These are phyloP conservation scores for Tetramorium bicarinatum DNA, from an alignment of 2,888 invertebrate species.

Conservation along the genomic window DNA sequence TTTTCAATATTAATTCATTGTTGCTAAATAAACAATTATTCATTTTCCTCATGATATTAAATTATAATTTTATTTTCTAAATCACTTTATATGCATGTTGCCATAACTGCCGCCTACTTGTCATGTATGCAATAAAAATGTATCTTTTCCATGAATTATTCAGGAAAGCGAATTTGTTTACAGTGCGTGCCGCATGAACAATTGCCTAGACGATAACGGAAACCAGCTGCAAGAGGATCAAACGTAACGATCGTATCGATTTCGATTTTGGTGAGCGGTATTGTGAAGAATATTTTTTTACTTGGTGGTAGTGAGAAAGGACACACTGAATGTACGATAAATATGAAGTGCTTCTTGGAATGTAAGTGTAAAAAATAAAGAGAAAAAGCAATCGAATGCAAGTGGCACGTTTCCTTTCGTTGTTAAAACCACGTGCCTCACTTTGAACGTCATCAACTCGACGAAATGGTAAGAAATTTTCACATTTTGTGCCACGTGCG, in stretches of 20 bases:
- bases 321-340: not conserved
- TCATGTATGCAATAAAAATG: constrained; percentile 9
- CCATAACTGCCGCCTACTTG: not conserved
- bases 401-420: not conserved
- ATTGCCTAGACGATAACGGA: not conserved
- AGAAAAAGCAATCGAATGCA: not conserved
- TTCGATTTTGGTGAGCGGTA: not conserved
- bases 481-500: not conserved
- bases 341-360: constrained; percentile 12
- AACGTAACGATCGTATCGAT: not conserved
- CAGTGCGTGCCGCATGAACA: constrained; percentile 2
- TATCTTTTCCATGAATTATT: constrained; percentile 41
- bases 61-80: not conserved
- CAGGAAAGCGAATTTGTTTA: constrained; percentile 13
- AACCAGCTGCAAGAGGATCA: not conserved
- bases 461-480: constrained; percentile 48
- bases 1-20: not conserved
- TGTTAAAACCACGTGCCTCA: not conserved
- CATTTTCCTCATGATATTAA: not conserved
- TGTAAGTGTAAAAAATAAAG: constrained; percentile 38
- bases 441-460: not conserved
- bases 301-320: not conserved
- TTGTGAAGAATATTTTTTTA: not conserved
- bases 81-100: not conserved
- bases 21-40: constrained; percentile 6